phyloP scores from a whole-genome alignment of 2,797 vertebrate genomes.

The Anguilla pacifica region DNA sequence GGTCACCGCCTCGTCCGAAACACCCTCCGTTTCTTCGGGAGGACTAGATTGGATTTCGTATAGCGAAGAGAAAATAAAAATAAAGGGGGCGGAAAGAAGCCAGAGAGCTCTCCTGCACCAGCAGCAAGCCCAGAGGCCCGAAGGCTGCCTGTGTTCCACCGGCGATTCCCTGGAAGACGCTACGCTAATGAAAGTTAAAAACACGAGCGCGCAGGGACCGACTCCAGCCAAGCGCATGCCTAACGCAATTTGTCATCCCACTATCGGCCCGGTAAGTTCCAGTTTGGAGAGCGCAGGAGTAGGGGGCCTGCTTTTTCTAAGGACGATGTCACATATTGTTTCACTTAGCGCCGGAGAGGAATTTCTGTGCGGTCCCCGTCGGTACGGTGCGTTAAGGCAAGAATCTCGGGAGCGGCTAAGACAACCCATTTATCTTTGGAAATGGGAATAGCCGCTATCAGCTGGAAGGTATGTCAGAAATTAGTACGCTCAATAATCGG shows the following conservation, averaged over 20 bases:
- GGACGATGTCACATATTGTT: constrained; percentile 24
- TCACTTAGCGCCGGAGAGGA: constrained; percentile 36
- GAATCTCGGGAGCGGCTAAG: constrained; percentile 47
- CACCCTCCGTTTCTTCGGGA: constrained; percentile 28
- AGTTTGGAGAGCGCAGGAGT: constrained; percentile 34
- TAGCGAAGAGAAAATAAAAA: not conserved
- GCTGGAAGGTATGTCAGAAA: constrained; percentile 48
- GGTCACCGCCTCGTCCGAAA: constrained; percentile 32
- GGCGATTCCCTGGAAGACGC: constrained; percentile 30
- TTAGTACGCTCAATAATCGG: constrained; percentile 48
- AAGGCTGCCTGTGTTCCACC: constrained; percentile 16
- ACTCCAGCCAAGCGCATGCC: constrained; percentile 30
- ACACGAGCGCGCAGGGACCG: constrained; percentile 35
- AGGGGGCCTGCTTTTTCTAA: constrained; percentile 29
- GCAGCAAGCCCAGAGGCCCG: constrained; percentile 32
- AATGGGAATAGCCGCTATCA: constrained; percentile 62
- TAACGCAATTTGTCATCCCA: constrained; percentile 20
- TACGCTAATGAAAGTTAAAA: constrained; percentile 34
- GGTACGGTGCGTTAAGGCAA: constrained; percentile 54
- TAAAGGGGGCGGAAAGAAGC: not conserved
- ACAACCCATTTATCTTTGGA: constrained; percentile 63
- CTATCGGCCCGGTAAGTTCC: constrained; percentile 11
- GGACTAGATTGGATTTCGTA: constrained; percentile 43
- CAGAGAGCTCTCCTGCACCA: constrained; percentile 24
- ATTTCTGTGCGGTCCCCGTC: constrained; percentile 45